phyloP scores from a whole-genome alignment of 2,888 invertebrate genomes.

The Yponomeuta sedellus region DNA sequence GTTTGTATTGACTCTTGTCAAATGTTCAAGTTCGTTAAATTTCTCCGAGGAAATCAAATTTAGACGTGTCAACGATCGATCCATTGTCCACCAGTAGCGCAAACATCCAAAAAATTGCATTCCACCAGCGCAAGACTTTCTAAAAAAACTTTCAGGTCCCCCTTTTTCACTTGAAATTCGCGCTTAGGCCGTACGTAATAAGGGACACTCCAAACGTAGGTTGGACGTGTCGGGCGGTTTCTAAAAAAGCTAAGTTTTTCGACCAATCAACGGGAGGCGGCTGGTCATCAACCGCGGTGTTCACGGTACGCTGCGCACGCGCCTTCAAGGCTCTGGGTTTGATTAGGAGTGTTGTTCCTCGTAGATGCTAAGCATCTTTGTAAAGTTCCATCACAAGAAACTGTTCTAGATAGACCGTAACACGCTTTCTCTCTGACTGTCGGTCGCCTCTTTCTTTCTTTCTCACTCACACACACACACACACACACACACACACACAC shows the following conservation, averaged over 20 bases:
- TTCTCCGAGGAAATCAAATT: too few species aligned
- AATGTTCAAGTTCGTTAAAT: too few species aligned
- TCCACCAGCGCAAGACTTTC: not conserved
- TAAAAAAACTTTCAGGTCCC: not conserved
- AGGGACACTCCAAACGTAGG: not conserved
- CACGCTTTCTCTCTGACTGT: too few species aligned
- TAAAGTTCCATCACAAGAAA: too few species aligned
- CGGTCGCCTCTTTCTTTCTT: too few species aligned
- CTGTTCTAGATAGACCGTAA: too few species aligned
- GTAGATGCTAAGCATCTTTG: not conserved
- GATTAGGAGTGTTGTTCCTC: not conserved
- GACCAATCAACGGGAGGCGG: not conserved
- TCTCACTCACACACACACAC: too few species aligned
- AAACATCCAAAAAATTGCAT: not conserved
- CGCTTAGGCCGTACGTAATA: not conserved
- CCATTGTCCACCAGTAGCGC: not conserved
- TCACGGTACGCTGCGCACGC: constrained; percentile 10
- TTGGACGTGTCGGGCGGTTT: not conserved
- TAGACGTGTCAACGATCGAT: not conserved
- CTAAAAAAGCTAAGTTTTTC: constrained; percentile 9
- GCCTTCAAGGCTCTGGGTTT: not conserved
- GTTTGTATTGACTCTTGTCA: too few species aligned
- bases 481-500: too few species aligned
- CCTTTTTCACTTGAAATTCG: too few species aligned
- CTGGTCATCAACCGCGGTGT: constrained; percentile 12